Evolutionary conservation across 2,113 vertebrate species (phyloP).

Genomic region (Gulo gulo): DNA sequence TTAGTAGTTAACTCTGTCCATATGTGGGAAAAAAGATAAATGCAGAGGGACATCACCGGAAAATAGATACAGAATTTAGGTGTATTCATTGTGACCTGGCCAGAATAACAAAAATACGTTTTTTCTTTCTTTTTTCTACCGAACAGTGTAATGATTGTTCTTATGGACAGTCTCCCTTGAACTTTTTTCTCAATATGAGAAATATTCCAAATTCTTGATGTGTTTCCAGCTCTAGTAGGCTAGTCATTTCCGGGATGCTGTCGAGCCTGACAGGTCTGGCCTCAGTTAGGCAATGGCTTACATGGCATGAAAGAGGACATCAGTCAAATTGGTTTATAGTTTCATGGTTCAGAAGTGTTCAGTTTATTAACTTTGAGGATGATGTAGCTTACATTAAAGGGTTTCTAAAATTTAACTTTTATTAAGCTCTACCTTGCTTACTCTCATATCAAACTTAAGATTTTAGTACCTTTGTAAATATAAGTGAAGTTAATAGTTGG

Average conservation of each 20-base stretch:
- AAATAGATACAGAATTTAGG: neutral
- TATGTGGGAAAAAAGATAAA: neutral
- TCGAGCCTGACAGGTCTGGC: constrained; percentile 74
- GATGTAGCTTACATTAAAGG: constrained; percentile 31
- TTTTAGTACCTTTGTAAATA: constrained; percentile 37
- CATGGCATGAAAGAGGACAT: constrained; percentile 56
- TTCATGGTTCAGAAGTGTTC: constrained; percentile 58
- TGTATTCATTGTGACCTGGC: neutral
- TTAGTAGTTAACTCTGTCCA: neutral
- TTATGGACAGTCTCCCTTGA: constrained; percentile 37
- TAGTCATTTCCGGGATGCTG: constrained; percentile 73
- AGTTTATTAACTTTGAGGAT: constrained; percentile 68
- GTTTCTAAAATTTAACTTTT: constrained; percentile 63
- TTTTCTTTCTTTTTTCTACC: neutral
- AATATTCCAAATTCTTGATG: constrained; percentile 76
- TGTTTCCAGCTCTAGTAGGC: constrained; percentile 68
- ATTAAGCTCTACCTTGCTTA: neutral
- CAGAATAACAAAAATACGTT: constrained; percentile 20
- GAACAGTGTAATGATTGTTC: constrained; percentile 51
- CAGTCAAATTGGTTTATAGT: constrained; percentile 46
- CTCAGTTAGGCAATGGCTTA: constrained; percentile 67
- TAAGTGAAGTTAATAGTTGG: constrained; percentile 42
- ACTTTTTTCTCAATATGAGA: constrained; percentile 59
- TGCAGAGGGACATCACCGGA: neutral
- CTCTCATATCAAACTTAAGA: neutral